Percentiles rank a stretch among this genome's conserved stretches.
These are phyloP conservation scores for Agrenia bidenticulata DNA, from an alignment of 2,888 invertebrate genomes.

Conservation along the genomic window DNA sequence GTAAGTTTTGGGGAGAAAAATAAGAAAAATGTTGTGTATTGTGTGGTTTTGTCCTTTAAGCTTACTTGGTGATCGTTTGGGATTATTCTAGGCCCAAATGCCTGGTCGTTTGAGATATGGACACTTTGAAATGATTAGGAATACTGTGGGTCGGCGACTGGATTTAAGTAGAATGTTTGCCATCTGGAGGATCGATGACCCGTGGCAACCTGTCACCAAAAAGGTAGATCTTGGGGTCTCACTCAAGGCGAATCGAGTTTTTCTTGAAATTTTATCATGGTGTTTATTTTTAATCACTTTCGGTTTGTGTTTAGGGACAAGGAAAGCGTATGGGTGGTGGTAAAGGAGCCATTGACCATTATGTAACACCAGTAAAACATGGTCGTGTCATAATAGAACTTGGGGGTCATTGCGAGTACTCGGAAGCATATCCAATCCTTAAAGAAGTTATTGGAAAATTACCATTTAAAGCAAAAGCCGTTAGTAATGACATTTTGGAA, in stretches of 20 bases:
- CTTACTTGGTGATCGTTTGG: conserved; percentile 21
- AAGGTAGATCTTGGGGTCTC: too few relatives aligned
- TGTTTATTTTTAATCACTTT: too few relatives aligned
- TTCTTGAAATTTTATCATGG: conserved; percentile 14
- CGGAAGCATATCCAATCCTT: conserved; percentile 66
- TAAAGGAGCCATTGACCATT: conserved; percentile 92
- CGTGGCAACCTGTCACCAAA: conserved; percentile 93
- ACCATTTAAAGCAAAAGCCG: conserved; percentile 83
- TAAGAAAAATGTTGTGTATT: too few relatives aligned
- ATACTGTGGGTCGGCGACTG: conserved; percentile 73
- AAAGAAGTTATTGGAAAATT: conserved; percentile 73
- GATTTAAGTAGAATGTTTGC: conserved; percentile 84
- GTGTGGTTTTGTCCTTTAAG: conserved; percentile 4
- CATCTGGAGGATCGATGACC: conserved; percentile 88
- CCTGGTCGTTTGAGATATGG: conserved; percentile 79
- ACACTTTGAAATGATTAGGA: conserved; percentile 87
- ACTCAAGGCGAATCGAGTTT: not conserved
- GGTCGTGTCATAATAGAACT: conserved; percentile 91
- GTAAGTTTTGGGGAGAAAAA: conserved; percentile 63
- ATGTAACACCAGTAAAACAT: conserved; percentile 87
- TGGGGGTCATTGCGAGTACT: conserved; percentile 84
- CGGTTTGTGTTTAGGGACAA: conserved; percentile 62
- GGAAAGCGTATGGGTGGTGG: conserved; percentile 95
- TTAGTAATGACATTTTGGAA: conserved; percentile 76
- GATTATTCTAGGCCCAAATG: conserved; percentile 67